These are phyloP conservation scores for Lysandra coridon DNA, from an alignment of 2,888 invertebrate species.

Conservation along the genomic window DNA sequence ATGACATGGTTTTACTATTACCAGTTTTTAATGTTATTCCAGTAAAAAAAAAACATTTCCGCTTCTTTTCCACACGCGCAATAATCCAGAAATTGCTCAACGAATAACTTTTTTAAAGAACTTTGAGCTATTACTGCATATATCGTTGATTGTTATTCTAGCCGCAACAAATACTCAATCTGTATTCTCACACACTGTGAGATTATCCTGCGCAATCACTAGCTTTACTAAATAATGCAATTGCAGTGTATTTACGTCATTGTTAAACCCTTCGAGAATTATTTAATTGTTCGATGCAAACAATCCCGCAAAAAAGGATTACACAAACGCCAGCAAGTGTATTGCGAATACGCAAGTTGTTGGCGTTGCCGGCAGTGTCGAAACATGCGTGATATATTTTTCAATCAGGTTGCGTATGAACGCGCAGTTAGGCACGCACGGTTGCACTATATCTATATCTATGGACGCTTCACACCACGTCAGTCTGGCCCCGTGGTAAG, in stretches of 20 bases:
- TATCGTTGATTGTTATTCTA: not conserved
- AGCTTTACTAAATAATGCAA: not conserved
- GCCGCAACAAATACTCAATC: not conserved
- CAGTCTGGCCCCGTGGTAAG: too few species aligned
- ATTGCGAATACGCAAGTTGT: conserved; percentile 45
- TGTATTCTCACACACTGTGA: not conserved
- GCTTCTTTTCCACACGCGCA: too few species aligned
- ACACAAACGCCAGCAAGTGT: conserved; percentile 50
- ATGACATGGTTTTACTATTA: too few species aligned
- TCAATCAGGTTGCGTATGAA: conserved; percentile 65
- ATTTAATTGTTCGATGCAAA: conserved; percentile 33
- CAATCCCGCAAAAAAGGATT: conserved; percentile 47
- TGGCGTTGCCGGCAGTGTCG: conserved; percentile 53
- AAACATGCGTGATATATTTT: conserved; percentile 70
- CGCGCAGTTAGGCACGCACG: conserved; percentile 45
- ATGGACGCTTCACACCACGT: too few species aligned
- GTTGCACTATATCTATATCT: not conserved
- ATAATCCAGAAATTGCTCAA: not conserved
- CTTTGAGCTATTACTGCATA: not conserved
- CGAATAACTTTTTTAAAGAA: not conserved
- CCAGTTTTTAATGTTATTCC: too few species aligned
- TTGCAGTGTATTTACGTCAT: not conserved
- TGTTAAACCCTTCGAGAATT: conserved; percentile 28
- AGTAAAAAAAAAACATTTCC: too few species aligned
- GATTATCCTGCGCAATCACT: not conserved